These are phyloP conservation scores for Aproaerema taeniolella DNA, from an alignment of 2,888 invertebrate species.

Conservation along the genomic window DNA sequence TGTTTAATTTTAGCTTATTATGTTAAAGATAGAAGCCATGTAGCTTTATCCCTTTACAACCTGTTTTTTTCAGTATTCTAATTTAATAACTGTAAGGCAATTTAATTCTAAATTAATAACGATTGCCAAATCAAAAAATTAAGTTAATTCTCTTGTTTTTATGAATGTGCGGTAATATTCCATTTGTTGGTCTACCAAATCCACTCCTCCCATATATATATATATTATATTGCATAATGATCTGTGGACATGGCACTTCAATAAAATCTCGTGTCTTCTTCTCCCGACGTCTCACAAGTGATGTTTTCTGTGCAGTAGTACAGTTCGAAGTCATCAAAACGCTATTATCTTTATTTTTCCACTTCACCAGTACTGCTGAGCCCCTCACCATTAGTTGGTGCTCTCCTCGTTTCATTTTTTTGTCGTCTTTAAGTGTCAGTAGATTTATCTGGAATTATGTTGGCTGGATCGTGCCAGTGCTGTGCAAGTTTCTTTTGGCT, in stretches of 20 bases:
- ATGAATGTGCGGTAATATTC: no score
- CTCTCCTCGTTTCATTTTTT: slow-evolving; percentile 17
- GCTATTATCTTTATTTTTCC: slow-evolving; percentile 18
- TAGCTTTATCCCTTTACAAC: no score
- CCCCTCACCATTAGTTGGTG: slow-evolving; percentile 14
- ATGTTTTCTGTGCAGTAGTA: slow-evolving; percentile 10
- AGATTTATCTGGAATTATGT: slow-evolving; percentile 16
- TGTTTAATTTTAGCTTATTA: no score
- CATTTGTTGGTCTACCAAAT: not conserved
- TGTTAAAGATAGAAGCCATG: no score
- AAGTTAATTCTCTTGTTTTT: not conserved
- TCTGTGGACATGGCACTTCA: not conserved
- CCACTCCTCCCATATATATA: not conserved
- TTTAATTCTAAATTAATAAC: no score
- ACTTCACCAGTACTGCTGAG: slow-evolving; percentile 16
- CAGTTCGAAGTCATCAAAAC: slow-evolving; percentile 21
- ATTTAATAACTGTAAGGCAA: no score
- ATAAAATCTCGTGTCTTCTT: not conserved
- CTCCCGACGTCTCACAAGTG: not conserved
- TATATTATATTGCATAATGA: not conserved
- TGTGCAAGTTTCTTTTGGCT: slow-evolving; percentile 13
- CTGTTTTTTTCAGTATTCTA: no score
- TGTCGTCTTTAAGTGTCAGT: slow-evolving; percentile 16
- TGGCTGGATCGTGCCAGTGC: slow-evolving; percentile 19
- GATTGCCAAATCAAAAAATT: no score